Percentiles rank a stretch among this genome's conserved stretches.
These are phyloP conservation scores for Melinopterus prodromus DNA, from an alignment of 2,888 invertebrate species.

Conservation along the genomic window DNA sequence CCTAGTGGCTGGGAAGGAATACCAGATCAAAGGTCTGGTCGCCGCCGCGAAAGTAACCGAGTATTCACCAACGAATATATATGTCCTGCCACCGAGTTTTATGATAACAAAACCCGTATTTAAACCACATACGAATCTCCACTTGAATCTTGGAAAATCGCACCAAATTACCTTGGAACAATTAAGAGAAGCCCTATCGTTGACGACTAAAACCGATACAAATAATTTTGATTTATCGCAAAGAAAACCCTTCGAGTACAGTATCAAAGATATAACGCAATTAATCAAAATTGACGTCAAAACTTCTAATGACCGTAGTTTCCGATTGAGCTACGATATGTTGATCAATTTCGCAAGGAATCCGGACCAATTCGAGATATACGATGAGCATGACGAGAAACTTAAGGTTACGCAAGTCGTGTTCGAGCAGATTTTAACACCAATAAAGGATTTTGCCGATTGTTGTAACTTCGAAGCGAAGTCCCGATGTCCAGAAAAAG, in stretches of 20 bases:
- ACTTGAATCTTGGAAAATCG: not conserved
- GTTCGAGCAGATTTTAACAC: not conserved
- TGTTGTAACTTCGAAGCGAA: not conserved
- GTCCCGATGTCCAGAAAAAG: not conserved
- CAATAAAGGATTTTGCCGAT: not conserved
- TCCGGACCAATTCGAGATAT: not conserved
- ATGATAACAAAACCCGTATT: not conserved
- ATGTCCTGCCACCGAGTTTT: not conserved
- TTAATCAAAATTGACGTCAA: not conserved
- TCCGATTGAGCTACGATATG: not conserved
- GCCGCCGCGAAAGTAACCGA: not conserved
- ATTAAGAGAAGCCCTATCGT: not conserved
- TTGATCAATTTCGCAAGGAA: not conserved
- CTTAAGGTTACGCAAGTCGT: not conserved
- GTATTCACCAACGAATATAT: not conserved
- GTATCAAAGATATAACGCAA: not conserved
- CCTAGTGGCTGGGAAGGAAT: not conserved
- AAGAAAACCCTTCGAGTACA: not conserved
- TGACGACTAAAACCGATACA: not conserved
- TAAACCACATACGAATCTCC: not conserved
- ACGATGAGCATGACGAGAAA: not conserved
- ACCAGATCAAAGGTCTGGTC: not conserved
- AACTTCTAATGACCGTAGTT: not conserved
- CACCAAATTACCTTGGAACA: not conserved
- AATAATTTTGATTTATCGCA: not conserved